phyloP scores from a whole-genome alignment of 2,797 vertebrate species.

The Eidolon dupreanum region DNA sequence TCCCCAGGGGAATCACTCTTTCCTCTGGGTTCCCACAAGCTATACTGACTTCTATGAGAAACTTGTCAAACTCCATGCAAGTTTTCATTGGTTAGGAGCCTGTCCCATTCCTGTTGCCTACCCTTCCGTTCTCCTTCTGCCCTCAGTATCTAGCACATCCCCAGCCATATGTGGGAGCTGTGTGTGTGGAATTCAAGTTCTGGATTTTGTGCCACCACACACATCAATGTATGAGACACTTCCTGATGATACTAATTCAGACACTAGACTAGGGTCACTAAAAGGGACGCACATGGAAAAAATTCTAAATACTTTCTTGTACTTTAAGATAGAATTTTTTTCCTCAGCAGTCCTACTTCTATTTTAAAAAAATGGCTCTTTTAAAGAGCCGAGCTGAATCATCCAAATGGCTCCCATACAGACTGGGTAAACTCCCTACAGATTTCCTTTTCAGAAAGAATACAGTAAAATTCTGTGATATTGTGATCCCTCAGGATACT shows the following conservation, averaged over 20 bases:
- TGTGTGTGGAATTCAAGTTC: neutral
- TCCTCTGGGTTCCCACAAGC: neutral
- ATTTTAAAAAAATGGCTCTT: conserved; percentile 40
- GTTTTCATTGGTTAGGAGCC: neutral
- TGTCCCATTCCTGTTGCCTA: neutral
- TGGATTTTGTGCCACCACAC: neutral
- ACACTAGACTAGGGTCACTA: neutral
- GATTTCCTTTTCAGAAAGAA: conserved; percentile 64
- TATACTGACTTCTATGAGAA: neutral
- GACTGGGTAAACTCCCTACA: conserved; percentile 19
- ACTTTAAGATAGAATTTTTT: conserved; percentile 27
- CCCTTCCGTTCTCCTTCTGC: neutral
- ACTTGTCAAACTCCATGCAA: neutral
- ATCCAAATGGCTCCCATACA: conserved; percentile 5
- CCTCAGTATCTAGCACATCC: neutral
- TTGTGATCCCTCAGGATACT: conserved; percentile 5
- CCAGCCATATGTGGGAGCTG: neutral
- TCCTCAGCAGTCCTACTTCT: conserved; percentile 35
- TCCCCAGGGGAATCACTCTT: neutral
- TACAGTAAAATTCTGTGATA: conserved; percentile 44
- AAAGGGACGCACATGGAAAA: neutral
- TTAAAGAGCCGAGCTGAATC: conserved; percentile 42
- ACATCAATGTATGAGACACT: neutral
- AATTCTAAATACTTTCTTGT: neutral
- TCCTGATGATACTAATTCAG: neutral